Evolutionary conservation across 30 jellyfish, hydroid and myxozoan species (phyloP), one percentile per base, ranked within the genome.

Genomic region (Sanderia malayensis): DNA sequence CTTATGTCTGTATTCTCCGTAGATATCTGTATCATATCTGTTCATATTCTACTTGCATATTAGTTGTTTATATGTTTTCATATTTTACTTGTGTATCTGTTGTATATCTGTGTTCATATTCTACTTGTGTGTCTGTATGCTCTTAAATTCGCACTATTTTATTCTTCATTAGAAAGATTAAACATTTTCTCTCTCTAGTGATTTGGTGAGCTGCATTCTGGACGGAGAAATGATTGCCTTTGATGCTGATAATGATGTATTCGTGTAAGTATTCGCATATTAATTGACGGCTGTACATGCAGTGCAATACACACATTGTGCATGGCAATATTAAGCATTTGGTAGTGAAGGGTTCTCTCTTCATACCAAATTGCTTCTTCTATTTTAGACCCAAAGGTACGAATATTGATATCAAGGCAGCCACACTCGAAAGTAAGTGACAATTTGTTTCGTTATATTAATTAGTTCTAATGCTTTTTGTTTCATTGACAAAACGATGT

Each of bases 211-310:
- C 13, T 87, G 94, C 72, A 81, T 87, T 15, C 58, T 87, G 63
- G 96, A 87, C 73, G 96, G 96, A 49, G 96, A 87, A 81, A 87
- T 87, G 96, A 86, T 81, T 49, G 96, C 86, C 31, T 80, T 46
- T 57, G 87, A 79, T 34, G 73, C 82, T 18, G 59, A 23, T 11
- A 19, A 87, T 26, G 84, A 74, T 10, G 19, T 31, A 4, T 87
- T 80, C 41, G 82, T 87, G 86, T 78, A 65, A 64, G 89, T 59
- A 30, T 37, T 6, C 13, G 52, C 52, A 6, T n/a, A n/a, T n/a
- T n/a, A n/a, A n/a, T n/a, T n/a, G n/a, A n/a, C n/a, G n/a, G n/a
- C n/a, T n/a, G n/a, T n/a, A n/a, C n/a, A n/a, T n/a, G n/a, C n/a
- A n/a, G n/a, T n/a, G n/a, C n/a, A n/a, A n/a, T n/a, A n/a, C n/a